Evolutionary conservation across 2,888 invertebrate species (phyloP).

Genomic region (Eubasilissa splendida): DNA sequence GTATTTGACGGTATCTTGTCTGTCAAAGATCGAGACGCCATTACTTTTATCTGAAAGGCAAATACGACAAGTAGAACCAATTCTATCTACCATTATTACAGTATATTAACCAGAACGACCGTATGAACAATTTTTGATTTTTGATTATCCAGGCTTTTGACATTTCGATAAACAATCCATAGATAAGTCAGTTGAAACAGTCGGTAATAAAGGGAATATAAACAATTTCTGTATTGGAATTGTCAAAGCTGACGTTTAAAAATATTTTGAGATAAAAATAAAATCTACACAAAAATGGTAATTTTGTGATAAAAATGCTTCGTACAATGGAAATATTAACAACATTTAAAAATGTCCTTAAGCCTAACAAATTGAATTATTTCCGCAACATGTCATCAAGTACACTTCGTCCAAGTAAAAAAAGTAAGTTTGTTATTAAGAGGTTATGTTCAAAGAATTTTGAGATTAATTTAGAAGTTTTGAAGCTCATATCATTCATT

Average conservation of each 20-base stretch:
- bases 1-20: constrained; percentile 10
- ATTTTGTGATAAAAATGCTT: not conserved
- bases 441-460: constrained; percentile 17
- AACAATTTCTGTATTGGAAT: not conserved
- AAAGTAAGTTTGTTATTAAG: not conserved
- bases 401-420: not conserved
- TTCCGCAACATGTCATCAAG: constrained; percentile 7
- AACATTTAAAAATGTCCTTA: not conserved
- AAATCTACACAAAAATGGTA: constrained; percentile 4
- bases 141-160: too few species aligned
- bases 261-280: not conserved
- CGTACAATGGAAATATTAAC: not conserved
- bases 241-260: constrained; percentile 13
- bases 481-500: too few species aligned
- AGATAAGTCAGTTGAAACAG: too few species aligned
- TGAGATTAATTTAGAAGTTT: not conserved
- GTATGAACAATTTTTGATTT: too few species aligned
- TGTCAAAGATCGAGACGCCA: constrained; percentile 24
- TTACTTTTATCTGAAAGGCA: constrained; percentile 19
- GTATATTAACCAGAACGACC: too few species aligned
- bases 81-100: not conserved
- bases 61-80: constrained; percentile 28
- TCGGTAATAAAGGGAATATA: too few species aligned
- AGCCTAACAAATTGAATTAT: not conserved
- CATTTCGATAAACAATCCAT: too few species aligned